Evolutionary conservation across 2,113 vertebrate genomes (phyloP).

Genomic region (Percopsis transmontana): DNA sequence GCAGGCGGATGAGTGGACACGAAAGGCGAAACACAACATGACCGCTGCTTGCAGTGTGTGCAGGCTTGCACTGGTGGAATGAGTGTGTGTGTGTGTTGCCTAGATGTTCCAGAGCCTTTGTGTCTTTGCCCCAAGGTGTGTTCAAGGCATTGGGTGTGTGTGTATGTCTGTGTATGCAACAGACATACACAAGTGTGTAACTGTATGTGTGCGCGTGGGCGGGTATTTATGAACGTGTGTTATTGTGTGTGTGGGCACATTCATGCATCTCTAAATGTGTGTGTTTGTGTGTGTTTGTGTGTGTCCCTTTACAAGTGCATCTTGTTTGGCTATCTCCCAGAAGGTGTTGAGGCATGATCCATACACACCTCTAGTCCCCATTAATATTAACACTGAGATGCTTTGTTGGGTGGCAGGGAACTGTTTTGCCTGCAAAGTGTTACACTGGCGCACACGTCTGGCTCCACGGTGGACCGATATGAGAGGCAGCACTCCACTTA

Average conservation of each 20-base stretch:
- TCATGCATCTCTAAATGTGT: too few species aligned
- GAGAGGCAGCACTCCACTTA: constrained; percentile 50
- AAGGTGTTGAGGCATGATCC: constrained; percentile 45
- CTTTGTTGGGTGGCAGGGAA: constrained; percentile 27
- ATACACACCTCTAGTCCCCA: constrained; percentile 30
- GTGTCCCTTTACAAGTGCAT: constrained; percentile 28
- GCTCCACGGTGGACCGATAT: constrained; percentile 46
- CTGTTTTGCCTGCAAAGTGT: constrained; percentile 51
- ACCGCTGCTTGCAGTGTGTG: constrained; percentile 27
- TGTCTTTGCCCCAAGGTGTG: constrained; percentile 2
- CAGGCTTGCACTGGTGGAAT: constrained; percentile 32
- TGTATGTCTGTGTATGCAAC: constrained; percentile 5
- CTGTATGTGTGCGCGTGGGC: not conserved
- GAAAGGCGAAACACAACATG: constrained; percentile 44
- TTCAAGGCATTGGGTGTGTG: constrained; percentile 18
- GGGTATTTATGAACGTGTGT: not conserved
- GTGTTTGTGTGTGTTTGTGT: not conserved
- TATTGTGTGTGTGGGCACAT: constrained; percentile 3
- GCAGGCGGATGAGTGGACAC: constrained; percentile 55
- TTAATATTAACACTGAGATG: constrained; percentile 64
- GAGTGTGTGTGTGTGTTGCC: constrained; percentile 3
- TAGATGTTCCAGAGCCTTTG: constrained; percentile 1
- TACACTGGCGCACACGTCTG: constrained; percentile 46
- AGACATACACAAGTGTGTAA: not conserved
- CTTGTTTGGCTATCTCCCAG: constrained; percentile 19